Percentiles rank a stretch among this genome's conserved stretches.
These are phyloP conservation scores for Percina caprodes DNA, from an alignment of 2,113 vertebrate species.

Conservation along the genomic window DNA sequence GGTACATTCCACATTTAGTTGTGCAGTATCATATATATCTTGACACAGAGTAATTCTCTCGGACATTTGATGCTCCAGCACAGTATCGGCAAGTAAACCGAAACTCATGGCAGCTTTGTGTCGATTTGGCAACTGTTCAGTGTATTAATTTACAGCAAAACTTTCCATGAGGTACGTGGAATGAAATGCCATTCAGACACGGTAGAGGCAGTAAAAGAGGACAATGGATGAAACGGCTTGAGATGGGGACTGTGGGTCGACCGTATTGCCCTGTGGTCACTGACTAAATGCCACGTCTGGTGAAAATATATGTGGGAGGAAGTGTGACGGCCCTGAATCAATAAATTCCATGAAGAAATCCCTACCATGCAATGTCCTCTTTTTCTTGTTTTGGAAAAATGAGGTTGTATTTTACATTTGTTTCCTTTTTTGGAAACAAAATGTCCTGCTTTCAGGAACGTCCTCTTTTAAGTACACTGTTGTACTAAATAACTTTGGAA, in stretches of 20 bases:
- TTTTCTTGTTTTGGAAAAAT: background rate
- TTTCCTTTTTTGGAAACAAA: background rate
- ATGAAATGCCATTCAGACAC: background rate
- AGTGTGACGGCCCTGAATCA: constrained; percentile 38
- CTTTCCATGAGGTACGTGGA: constrained; percentile 23
- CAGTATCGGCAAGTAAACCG: constrained; percentile 26
- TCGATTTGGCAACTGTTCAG: constrained; percentile 3
- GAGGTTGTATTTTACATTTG: background rate
- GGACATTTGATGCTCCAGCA: constrained; percentile 35
- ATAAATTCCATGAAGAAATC: constrained; percentile 17
- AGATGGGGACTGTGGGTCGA: background rate
- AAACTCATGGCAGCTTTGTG: constrained; percentile 7
- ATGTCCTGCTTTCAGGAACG: background rate
- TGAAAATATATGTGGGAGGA: constrained; percentile 29
- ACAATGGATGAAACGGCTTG: background rate
- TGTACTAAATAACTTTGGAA: constrained; percentile 33
- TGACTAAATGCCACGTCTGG: constrained; percentile 41
- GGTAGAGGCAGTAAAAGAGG: background rate
- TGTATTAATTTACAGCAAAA: constrained; percentile 35
- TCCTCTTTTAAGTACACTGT: constrained; percentile 5
- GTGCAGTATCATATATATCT: constrained; percentile 24
- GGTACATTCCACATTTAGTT: constrained; percentile 40
- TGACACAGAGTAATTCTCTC: constrained; percentile 6
- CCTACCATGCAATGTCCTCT: background rate
- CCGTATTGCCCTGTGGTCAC: constrained; percentile 19